Conservation (phyloP, 2,797 vertebrate species). For the Phataginus tricuspis region DNA sequence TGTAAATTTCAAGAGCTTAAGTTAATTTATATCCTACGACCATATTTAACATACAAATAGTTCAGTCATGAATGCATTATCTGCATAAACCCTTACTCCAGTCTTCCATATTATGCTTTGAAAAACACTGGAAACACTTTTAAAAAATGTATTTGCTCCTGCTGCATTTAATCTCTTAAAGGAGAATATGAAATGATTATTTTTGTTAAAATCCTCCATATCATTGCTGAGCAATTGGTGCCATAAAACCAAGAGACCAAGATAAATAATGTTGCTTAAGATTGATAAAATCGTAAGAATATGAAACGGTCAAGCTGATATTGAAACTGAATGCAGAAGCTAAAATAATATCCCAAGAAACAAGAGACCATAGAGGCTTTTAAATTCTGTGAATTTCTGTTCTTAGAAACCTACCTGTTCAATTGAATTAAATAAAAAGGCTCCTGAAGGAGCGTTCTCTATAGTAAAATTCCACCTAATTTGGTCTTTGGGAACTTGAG, state of each 20-base stretch:
- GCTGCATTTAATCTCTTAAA: constrained; percentile 49
- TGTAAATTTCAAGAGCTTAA: constrained; percentile 85
- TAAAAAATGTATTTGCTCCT: neutral
- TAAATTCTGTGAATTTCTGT: constrained; percentile 49
- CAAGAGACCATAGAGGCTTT: neutral
- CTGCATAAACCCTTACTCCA: constrained; percentile 70
- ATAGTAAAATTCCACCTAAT: neutral
- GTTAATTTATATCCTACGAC: constrained; percentile 80
- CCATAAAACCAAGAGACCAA: constrained; percentile 10
- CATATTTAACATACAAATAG: constrained; percentile 82
- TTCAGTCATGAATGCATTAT: constrained; percentile 79
- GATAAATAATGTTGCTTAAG: neutral
- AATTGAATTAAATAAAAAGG: constrained; percentile 41
- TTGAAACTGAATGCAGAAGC: constrained; percentile 45
- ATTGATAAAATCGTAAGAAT: constrained; percentile 48
- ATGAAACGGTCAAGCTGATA: constrained; percentile 53
- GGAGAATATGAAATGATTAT: constrained; percentile 25
- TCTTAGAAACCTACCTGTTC: constrained; percentile 49
- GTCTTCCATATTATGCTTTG: constrained; percentile 68
- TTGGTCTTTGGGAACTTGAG: neutral
- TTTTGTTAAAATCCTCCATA: constrained; percentile 42
- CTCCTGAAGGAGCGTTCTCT: neutral
- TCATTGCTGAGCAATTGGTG: neutral
- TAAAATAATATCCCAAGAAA: constrained; percentile 43
- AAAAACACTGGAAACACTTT: constrained; percentile 56